Base-by-base conservation (phyloP, 2,113 vertebrate genomes). In the Asarcornis scutulata region DNA sequence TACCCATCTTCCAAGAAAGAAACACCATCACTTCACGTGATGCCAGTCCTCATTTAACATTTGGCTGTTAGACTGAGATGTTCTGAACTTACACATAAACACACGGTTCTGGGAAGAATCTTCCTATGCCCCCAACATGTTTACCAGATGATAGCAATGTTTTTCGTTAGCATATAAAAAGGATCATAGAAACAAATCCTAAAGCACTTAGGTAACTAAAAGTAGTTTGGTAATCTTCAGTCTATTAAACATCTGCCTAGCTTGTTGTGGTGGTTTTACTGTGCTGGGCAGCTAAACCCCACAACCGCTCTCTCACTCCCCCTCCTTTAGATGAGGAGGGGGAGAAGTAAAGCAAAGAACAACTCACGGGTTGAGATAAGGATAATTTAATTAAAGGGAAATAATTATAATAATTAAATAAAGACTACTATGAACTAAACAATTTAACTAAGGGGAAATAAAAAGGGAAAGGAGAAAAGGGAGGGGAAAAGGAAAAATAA, bases 11-110 rank as follows among this genome's bases (percentile, higher is more conserved):
- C 59, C 42, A 87, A 38, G 63, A 93, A 83, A 32, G 36, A 77
- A 83, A 55, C 3, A 2, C 11, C 32, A 34, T 64, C 2, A 0
- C 25, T 71, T 84, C 11, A 34, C 5, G 0, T 76, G 71, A 36
- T 31, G 23, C 23, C 52, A n/a, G 46, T 29, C 34, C 17, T 91
- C 11, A 9, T 87, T 91, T 91, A 72, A 85, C 6, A 4, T 79
- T 83, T 42, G 62, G 14, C 58, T 91, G n/a, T 86, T 87, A 60
- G 31, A 34, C 53, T 17, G n/a, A 60, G 7, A 17, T 84, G 13
- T 75, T 58, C 46, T 55, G 62, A 80, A 53, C 20, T 64, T 29
- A 6, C 0, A 31, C 15, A 4, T 52, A 83, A 96, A 79, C 67
- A 72, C 31, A 6, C 2, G 13, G 6, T 91, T 66, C 38, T 67